Base-by-base conservation (phyloP, 2,888 invertebrate genomes). In the Heliconius sara region DNA sequence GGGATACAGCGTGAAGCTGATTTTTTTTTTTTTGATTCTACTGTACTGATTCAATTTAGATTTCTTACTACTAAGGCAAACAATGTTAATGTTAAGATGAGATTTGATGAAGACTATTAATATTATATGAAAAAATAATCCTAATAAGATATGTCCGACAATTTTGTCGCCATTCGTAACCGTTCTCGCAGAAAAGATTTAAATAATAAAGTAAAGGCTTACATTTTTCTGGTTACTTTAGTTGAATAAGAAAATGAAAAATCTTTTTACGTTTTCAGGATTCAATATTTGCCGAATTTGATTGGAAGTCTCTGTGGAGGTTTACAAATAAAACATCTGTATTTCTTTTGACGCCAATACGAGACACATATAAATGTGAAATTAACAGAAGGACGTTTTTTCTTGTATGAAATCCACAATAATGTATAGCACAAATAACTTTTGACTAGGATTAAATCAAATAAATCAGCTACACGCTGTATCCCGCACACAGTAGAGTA, bases 311-410 rank as follows among this genome's bases (percentile, higher is more conserved):
- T 16, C 34, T 60, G 60, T 73, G 60, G 34, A 73, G 47, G 43
- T 70, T 70, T 43, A 43, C 70, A 70, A 70, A 70, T 70, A 70
- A 70, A 70, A 68, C 39, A 68, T 25, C 68, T 43, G 43, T 68
- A 43, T 70, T 43, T 70, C 70, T 70, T 60, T 70, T 70, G 43
- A 70, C 47, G 70, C 68, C 68, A 68, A n/a, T 68, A 39, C 39
- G n/a, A 39, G n/a, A 43, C 13, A 68, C 12, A 68, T 68, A 43
- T 68, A 43, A 68, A 68, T 39, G 39, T 43, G n/a, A 43, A 68
- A 68, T 43, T 67, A 22, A 12, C 25, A 25, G n/a, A 25, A 4
- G 4, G 25, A 63, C 0, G 25, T 63, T 63, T 63, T 25, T 63
- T 25, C 13, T 63, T 63, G 5, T n/a, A 63, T 63, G n/a, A 25